Base-by-base conservation (phyloP, 1,140 invertebrate genomes). In the Drosophila bipectinata region DNA sequence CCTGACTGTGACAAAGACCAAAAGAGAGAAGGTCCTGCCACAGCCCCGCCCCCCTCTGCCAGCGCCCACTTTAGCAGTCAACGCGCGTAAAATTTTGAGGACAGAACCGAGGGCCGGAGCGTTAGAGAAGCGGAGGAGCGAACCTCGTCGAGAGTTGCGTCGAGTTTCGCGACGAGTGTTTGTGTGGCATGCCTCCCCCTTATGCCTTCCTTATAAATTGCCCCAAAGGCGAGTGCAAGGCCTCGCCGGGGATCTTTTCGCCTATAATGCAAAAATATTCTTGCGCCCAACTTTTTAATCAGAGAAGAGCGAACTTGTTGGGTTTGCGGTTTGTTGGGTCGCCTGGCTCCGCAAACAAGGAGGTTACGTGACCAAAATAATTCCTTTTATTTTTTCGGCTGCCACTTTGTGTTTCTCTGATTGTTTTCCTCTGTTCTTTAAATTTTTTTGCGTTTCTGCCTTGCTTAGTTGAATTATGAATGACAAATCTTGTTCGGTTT, bases 61-160 rank as follows among this genome's bases (percentile, higher is more conserved):
- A 30, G 7, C 30, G 18, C 47, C 30, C 71, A 83, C 79, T 83
- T 83, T 67, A 75, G 78, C 66, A 87, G 66, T 82, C 83, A 87
- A 87, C 64, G 83, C 82, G 82, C 82, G 82, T 79, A 85, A 88
- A 88, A 85, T 85, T 85, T 82, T 87, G 66, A 85, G 81, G 58
- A 85, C 68, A 60, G 54, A 58, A 47, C 54, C 26, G 62, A 61
- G 37, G 5, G 15, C 9, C 3, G 18, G 63, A 26, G 47, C 47
- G n/a, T 9, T 3, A 3, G 63, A 44, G 59, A 47, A 39, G 15
- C n/a, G 14, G 54, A 56, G 24, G 24, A 52, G 26, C 15, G 63
- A 53, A n/a, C 52, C 60, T 60, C 64, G 63, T 52, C 63, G 62
- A 69, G 51, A 74, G 72, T 28, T 34, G 71, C 49, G 71, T 74